Evolutionary conservation across 1,140 invertebrate species (phyloP), one percentile per base, ranked within the genome.

Genomic region (Probaryconus sp.): DNA sequence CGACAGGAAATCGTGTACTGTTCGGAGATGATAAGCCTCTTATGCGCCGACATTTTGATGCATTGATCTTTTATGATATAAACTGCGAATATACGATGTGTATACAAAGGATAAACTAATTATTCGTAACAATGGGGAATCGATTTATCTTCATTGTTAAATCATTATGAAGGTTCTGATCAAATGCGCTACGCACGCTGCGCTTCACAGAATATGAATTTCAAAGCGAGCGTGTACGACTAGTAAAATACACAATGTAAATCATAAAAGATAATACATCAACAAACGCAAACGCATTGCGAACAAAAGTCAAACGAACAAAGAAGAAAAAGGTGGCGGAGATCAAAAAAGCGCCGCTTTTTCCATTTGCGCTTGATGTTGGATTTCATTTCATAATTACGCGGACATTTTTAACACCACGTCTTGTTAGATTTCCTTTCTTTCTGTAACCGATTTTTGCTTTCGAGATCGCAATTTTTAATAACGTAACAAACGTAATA

Each of bases 141-240:
- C 56, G 56, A 61, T 61, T 61, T 50, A 50, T 50, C 45, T 30
- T 40, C 30, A 31, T 42, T 61, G 56, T 40, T 40, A 61, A 61
- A 48, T 61, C 31, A 60, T 60, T 60, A 56, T 14, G 13, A 31
- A 31, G 24, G 24, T 21, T 40, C 37, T 45, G 31, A 47, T 38
- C 30, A 60, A 60, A 60, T 47, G 40, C 18, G 10, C 31, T 6
- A 37, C 30, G 31, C 47, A 24, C 21, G 40, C 5, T 28, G 24
- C 7, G 14, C 14, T 28, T 26, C 38, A 9, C 40, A 18, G 13
- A 47, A 45, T 60, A 37, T 60, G 42, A 47, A 47, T 47, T 45
- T 58, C 42, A 47, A 58, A 45, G 42, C 55, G 13, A 45, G 17
- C 13, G 28, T 33, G 28, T 20, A 17, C 21, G 50, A 37, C 45